phyloP scores from a whole-genome alignment of 2,888 invertebrate genomes.

The Ornithoptera alexandrae region DNA sequence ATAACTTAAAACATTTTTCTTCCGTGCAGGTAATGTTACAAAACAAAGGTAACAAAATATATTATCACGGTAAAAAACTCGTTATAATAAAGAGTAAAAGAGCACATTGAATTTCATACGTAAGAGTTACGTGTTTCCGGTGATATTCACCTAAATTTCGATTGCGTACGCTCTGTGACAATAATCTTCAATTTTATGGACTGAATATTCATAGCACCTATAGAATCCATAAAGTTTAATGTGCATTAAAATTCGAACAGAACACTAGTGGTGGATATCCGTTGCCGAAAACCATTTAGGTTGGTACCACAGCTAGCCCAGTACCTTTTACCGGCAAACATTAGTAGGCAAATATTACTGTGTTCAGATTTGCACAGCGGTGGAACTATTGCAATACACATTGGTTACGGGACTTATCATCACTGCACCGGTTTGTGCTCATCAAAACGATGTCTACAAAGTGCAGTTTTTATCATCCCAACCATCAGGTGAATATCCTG shows the following conservation, averaged over 20 bases:
- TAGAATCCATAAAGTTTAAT: not conserved
- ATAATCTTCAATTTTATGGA: not conserved
- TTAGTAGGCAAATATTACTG: no score
- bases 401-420: no score
- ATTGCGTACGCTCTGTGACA: not conserved
- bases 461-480: no score
- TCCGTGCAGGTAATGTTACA: not conserved
- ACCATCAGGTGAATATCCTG: no score
- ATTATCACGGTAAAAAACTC: not conserved
- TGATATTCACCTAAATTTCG: not conserved
- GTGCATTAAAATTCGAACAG: not conserved
- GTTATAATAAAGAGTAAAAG: slow-evolving; percentile 8
- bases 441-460: no score
- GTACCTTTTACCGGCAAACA: no score
- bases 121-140: slow-evolving; percentile 1
- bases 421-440: no score
- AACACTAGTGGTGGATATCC: no score
- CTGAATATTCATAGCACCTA: not conserved
- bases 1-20: not conserved
- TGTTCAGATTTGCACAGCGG: no score
- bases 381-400: no score
- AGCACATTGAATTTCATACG: slow-evolving; percentile 11
- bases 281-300: no score
- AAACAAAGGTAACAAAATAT: not conserved
- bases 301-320: no score